Base-by-base conservation (phyloP, 2,888 invertebrate species). In the Acrocyrtus sp. region DNA sequence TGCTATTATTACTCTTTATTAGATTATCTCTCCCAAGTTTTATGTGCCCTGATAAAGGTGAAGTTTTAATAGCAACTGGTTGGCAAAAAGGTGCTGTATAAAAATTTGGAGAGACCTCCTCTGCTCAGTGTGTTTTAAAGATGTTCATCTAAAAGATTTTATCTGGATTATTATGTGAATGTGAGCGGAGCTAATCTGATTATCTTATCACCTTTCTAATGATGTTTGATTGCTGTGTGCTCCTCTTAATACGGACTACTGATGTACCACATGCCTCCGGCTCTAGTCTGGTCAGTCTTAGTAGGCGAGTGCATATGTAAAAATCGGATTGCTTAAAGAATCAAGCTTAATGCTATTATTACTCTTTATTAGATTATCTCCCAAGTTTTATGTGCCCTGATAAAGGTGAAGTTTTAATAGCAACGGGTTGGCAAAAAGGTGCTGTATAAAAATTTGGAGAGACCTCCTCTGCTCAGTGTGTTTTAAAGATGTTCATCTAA, bases 181-280 rank as follows among this genome's bases (percentile, higher is more conserved):
- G n/a, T 51, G 27, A 15, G 27, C 6, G n/a, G 26, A 43, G 47
- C 54, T 70, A 45, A 70, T 70, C 70, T 62, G 45, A 48, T 57
- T 34, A 70, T 62, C 62, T 70, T 69, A 69, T 54, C 43, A 17
- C 21, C 21, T 39, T 10, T 60, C 60, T 6, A 17, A n/a, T n/a
- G n/a, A n/a, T n/a, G 47, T 60, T 68, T 68, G 60, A 53, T 60
- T 68, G 45, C 60, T n/a, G n/a, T n/a, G n/a, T n/a, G n/a, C n/a
- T n/a, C n/a, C n/a, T n/a, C n/a, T n/a, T n/a, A n/a, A n/a, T n/a
- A n/a, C n/a, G n/a, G n/a, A n/a, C n/a, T n/a, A n/a, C n/a, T n/a
- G n/a, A n/a, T n/a, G n/a, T n/a, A n/a, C 8, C 34, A 53, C 41
- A 24, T 41, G n/a, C n/a, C 41, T 43, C 22, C 34, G 12, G 10